Evolutionary conservation across 2,888 invertebrate genomes (phyloP), one percentile per base, ranked within the genome.

Genomic region (Baccha elongata): DNA sequence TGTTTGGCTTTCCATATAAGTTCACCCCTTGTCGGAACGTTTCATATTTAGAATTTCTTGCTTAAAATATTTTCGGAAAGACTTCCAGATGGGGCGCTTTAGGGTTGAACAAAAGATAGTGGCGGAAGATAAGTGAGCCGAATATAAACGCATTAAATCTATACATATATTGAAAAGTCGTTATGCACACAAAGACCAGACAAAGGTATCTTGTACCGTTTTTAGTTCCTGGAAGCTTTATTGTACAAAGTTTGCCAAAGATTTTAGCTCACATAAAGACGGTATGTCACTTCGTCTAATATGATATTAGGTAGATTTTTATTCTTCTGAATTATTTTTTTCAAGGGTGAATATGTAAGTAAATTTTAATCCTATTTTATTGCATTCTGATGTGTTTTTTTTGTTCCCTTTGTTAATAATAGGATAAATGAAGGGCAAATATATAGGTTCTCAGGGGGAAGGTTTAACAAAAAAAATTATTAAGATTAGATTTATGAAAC

Each of bases 141-240:
- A 65, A 67, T 46, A 75, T 83, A 83, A 83, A 76, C 76, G 81
- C 76, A 76, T 83, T 83, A n/a, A n/a, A n/a, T n/a, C n/a, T n/a
- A n/a, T n/a, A n/a, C n/a, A n/a, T n/a, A 72, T 68, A 83, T 76
- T 67, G 65, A 71, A 83, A 83, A 76, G 71, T 68, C 67, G 67
- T 83, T 83, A 67, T 62, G 53, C 76, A 81, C 75, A 75, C 76
- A 65, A 44, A 13, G 35, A 58, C 4, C 76, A 53, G 52, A 76
- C 76, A 69, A 76, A 64, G 68, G 81, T 46, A 72, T 42, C 37
- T 37, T 19, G 23, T 50, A 29, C 19, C 48, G 17, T 29, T 32
- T 37, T 13, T 6, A n/a, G 21, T 46, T 48, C 4, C 13, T 19
- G 26, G 53, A 29, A 15, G 17, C 19, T 13, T 44, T 44, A 19